These are phyloP conservation scores for Goniozus legneri DNA, from an alignment of 1,140 invertebrate genomes.

Conservation along the genomic window DNA sequence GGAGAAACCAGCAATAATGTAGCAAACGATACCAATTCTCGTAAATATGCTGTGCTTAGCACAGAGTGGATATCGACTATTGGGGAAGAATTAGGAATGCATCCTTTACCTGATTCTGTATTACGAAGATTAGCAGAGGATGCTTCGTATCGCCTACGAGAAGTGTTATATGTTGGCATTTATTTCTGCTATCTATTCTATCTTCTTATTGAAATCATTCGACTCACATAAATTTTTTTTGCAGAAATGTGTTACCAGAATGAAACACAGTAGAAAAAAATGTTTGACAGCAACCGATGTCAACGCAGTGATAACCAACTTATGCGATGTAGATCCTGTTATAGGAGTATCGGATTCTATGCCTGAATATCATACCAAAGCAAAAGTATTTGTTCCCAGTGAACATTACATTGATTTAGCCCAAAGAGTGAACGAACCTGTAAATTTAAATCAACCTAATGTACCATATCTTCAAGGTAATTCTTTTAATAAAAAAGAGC, in stretches of 20 bases:
- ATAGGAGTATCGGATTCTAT: constrained; percentile 41
- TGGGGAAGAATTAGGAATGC: constrained; percentile 49
- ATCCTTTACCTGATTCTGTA: constrained; percentile 43
- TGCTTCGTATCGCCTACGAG: constrained; percentile 49
- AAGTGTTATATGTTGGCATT: constrained; percentile 47
- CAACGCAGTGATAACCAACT: constrained; percentile 46
- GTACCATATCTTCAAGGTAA: constrained; percentile 43
- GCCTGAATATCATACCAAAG: constrained; percentile 46
- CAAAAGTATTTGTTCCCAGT: constrained; percentile 46
- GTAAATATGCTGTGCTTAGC: constrained; percentile 47
- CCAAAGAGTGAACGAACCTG: constrained; percentile 36
- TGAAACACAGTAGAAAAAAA: constrained; percentile 46
- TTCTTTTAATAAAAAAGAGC: constrained; percentile 6
- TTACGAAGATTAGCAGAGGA: constrained; percentile 46
- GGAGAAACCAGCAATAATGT: constrained; percentile 39
- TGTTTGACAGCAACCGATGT: constrained; percentile 44
- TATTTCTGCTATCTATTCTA: constrained; percentile 2
- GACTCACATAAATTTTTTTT: constrained; percentile 8
- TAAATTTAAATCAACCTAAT: constrained; percentile 37
- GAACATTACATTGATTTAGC: constrained; percentile 42
- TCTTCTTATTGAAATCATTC: constrained; percentile 5
- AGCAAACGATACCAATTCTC: constrained; percentile 36
- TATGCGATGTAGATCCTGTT: constrained; percentile 48
- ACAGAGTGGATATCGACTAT: constrained; percentile 49
- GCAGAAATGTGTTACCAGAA: constrained; percentile 50